These are phyloP conservation scores for Bradypodion ventrale DNA, from an alignment of 2,797 vertebrate genomes.

Conservation along the genomic window DNA sequence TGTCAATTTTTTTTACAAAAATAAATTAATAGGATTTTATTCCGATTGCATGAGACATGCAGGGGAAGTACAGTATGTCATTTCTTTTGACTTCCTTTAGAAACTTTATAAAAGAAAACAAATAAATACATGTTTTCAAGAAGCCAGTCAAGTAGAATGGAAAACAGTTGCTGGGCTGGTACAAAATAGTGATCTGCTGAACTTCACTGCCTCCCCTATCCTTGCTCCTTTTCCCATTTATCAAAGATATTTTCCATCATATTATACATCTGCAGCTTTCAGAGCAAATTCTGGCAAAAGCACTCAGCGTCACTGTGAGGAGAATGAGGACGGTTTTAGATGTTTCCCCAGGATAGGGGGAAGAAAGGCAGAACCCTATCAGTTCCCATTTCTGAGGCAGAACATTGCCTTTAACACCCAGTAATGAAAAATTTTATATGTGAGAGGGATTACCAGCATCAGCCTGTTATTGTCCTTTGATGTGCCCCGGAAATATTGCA, in stretches of 20 bases:
- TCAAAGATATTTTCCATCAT: constrained; percentile 68
- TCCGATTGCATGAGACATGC: no score
- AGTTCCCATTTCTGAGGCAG: constrained; percentile 69
- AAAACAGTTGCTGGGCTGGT: constrained; percentile 44
- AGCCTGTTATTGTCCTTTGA: constrained; percentile 67
- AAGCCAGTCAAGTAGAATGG: constrained; percentile 42
- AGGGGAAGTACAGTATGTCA: not conserved
- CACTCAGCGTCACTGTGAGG: constrained; percentile 34
- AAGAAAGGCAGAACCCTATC: constrained; percentile 51
- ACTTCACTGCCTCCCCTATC: constrained; percentile 28
- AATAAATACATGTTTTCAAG: constrained; percentile 44
- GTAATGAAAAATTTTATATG: constrained; percentile 72
- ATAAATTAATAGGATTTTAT: not conserved
- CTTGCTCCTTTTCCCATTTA: constrained; percentile 48
- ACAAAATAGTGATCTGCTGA: constrained; percentile 38
- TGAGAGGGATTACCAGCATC: constrained; percentile 64
- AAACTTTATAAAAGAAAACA: constrained; percentile 38
- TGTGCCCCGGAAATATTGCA: constrained; percentile 64
- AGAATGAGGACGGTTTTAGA: constrained; percentile 39
- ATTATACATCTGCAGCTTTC: constrained; percentile 61
- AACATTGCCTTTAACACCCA: constrained; percentile 65
- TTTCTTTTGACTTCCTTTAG: constrained; percentile 34
- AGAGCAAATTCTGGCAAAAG: constrained; percentile 61
- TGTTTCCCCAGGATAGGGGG: constrained; percentile 48
- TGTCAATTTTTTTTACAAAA: no score